Evolutionary conservation across 2,797 vertebrate species (phyloP).

Genomic region (Rhinatrema bivittatum): DNA sequence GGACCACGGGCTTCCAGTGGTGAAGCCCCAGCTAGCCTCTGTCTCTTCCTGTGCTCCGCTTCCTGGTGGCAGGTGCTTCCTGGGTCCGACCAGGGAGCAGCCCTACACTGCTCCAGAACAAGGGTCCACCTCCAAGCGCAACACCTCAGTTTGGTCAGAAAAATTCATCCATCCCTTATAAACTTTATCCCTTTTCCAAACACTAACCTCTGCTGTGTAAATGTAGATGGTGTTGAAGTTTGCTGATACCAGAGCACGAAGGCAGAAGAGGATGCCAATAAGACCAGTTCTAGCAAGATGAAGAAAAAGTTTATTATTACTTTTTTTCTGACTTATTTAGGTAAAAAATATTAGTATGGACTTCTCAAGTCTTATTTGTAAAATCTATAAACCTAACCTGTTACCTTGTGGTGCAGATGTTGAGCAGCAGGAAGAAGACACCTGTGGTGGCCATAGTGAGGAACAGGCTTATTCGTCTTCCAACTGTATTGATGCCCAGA

Average conservation of each 20-base stretch:
- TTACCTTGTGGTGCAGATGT: conserved; percentile 85
- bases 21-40: no score
- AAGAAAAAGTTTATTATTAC: neutral
- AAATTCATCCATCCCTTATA: no score
- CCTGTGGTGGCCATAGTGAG: conserved; percentile 72
- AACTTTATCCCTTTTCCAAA: no score
- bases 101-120: no score
- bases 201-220: conserved; percentile 87
- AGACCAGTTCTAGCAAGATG: conserved; percentile 58
- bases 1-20: no score
- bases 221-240: conserved; percentile 94
- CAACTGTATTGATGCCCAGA: conserved; percentile 70
- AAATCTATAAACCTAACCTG: neutral
- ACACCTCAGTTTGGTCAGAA: no score
- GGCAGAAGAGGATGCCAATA: conserved; percentile 75
- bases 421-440: conserved; percentile 78
- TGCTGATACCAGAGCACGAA: conserved; percentile 82
- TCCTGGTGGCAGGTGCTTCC: no score
- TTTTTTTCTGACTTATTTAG: no score
- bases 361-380: no score
- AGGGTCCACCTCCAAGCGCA: no score
- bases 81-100: no score
- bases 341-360: neutral
- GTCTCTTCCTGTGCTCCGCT: no score
- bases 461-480: conserved; percentile 66